Base-by-base conservation (phyloP, 2,888 invertebrate genomes). In the Acronicta aceris region DNA sequence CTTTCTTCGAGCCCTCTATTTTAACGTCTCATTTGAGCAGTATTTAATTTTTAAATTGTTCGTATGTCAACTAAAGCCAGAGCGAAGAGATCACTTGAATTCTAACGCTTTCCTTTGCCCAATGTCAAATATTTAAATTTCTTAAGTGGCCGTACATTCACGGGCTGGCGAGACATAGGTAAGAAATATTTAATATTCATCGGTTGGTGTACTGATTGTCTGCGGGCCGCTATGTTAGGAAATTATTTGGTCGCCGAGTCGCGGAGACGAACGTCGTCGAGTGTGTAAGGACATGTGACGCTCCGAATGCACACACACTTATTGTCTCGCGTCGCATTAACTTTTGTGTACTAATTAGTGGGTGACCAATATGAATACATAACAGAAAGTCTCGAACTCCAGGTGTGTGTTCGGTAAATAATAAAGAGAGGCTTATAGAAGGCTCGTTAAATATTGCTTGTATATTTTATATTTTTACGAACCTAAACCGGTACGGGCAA, bases 21-120 rank as follows among this genome's bases (percentile, higher is more conserved):
- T 89, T 90, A 88, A 91, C 91, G 87, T 86, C 89, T 92, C 90
- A 92, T 90, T 93, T 89, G 85, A 89, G 85, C 80, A 76, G 87
- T 93, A 90, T 94, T 93, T 92, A 93, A 90, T 92, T 92, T 93
- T 92, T 89, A 91, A 94, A 93, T 90, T 86, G 91, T 90, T 87
- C 91, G 86, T 92, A 88, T 88, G 94, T 93, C 91, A 93, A 93
- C 93, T 89, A 84, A 88, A 87, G 85, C 76, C 90, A 83, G 84
- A 88, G 85, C 88, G 86, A 81, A 87, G 83, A 91, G 93, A 94
- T 94, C 94, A 94, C 94, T 94, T 94, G 93, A 94, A 93, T 94
- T 93, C 93, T 94, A 94, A 94, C 94, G 94, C 94, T 94, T 94
- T 94, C 90, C 91, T 94, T 92, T 90, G 92, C 88, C 91, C 92